These are phyloP conservation scores for Melanotaenia maccullochi DNA, from an alignment of 2,797 vertebrate genomes.

Conservation along the genomic window DNA sequence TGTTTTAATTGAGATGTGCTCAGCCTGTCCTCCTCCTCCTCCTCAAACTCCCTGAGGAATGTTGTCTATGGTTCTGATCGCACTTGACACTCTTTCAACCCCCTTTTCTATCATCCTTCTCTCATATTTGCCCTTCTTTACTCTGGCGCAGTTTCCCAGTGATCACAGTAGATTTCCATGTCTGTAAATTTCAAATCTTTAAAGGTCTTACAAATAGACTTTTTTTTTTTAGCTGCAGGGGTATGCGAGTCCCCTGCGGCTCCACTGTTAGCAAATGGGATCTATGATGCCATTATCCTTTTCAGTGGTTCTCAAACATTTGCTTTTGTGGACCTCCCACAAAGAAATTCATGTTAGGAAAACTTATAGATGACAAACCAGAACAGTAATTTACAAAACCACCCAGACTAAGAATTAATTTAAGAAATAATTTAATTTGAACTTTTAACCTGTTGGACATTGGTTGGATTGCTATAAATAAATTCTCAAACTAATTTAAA, in stretches of 20 bases:
- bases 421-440: background rate
- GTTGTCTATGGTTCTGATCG: background rate
- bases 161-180: slow-evolving; percentile 73
- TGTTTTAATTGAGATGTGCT: slow-evolving; percentile 51
- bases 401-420: background rate
- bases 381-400: background rate
- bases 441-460: background rate
- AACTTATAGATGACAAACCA: background rate
- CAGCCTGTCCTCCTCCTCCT: slow-evolving; percentile 13
- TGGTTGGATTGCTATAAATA: background rate
- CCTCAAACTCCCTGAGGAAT: background rate
- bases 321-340: slow-evolving; percentile 9
- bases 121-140: slow-evolving; percentile 25
- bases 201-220: slow-evolving; percentile 64
- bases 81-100: slow-evolving; percentile 11
- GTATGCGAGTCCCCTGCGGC: slow-evolving; percentile 37
- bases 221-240: slow-evolving; percentile 42
- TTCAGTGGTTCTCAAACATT: slow-evolving; percentile 47
- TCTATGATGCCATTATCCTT: slow-evolving; percentile 45
- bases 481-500: background rate
- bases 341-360: slow-evolving; percentile 5
- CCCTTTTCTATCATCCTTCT: slow-evolving; percentile 1
- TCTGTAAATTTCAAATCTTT: slow-evolving; percentile 79
- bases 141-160: slow-evolving; percentile 19
- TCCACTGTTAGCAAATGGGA: slow-evolving; percentile 50